Evolutionary conservation across 2,888 invertebrate species (phyloP), one percentile per base, ranked within the genome.

Genomic region (Yponomeuta evonymella): DNA sequence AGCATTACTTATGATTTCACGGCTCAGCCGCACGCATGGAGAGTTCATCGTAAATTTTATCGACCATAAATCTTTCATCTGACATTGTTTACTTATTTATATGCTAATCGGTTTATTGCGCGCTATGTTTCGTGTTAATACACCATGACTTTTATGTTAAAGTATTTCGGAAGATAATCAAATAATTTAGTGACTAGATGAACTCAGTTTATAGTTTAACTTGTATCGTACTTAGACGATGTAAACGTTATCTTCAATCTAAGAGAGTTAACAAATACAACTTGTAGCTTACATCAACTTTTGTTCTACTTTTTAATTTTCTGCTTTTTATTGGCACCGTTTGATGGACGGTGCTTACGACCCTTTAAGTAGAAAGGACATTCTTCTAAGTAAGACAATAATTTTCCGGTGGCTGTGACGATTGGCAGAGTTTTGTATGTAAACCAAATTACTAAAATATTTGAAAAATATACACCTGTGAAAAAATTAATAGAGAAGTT

Each of bases 41-140:
- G 62, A 75, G 75, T 73, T 75, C 74, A 74, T 79, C 79, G 79
- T 82, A 81, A 81, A 81, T 79, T 78, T 80, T 79, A 82, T 79
- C 78, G 79, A 75, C 75, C 76, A 77, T 83, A 83, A 83, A 84
- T 83, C 78, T 76, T 73, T 77, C 76, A 78, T 77, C 76, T 75
- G 74, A 73, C 75, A 76, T 80, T 82, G 80, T 82, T 82, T 83
- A 82, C 79, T 78, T 69, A 70, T 73, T 77, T 65, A 79, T 77
- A 77, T 73, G 76, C 75, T 74, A 74, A 74, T 75, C 71, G 74
- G 73, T 74, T 75, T 74, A 74, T 74, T 70, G 75, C 29, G 29
- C 51, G 15, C 51, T 58, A 15, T 58, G 51, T 58, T 58, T 58
- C 51, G 51, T 58, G 12, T 58, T 58, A 58, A 58, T 58, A 58